Percentiles rank a stretch among this genome's conserved stretches.
phyloP scores from a whole-genome alignment of 2,888 invertebrate species.

The Cetonia aurata region DNA sequence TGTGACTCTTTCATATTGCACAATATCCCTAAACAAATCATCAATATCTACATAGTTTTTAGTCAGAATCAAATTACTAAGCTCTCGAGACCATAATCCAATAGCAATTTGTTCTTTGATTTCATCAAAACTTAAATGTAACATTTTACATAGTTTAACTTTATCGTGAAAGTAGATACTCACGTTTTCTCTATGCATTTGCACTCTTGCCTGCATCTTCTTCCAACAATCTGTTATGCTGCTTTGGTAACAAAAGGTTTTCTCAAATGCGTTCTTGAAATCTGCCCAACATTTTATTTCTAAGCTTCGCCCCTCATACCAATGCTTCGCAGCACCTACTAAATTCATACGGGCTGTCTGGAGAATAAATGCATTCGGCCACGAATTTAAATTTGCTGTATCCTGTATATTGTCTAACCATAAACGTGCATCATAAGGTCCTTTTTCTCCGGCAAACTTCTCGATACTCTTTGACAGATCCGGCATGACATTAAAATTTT shows the following conservation, averaged over 20 bases:
- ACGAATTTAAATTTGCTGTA: slow-evolving; percentile 18
- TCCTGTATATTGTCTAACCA: slow-evolving; percentile 1
- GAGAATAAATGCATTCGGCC: slow-evolving; percentile 19
- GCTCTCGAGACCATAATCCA: no score
- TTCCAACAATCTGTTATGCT: neutral
- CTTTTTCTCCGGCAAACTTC: slow-evolving; percentile 25
- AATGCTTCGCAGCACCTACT: slow-evolving; percentile 28
- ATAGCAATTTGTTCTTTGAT: no score
- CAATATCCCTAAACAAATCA: no score
- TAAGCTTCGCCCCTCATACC: slow-evolving; percentile 15
- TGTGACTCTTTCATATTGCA: no score
- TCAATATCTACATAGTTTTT: no score
- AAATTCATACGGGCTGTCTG: slow-evolving; percentile 28
- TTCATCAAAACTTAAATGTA: no score
- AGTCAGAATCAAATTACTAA: no score
- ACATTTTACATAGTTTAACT: no score
- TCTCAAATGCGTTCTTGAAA: neutral
- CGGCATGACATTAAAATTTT: slow-evolving; percentile 29
- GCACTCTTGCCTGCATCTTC: neutral
- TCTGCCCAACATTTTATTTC: neutral
- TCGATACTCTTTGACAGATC: slow-evolving; percentile 31
- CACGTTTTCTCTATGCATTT: slow-evolving; percentile 35
- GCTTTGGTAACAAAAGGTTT: slow-evolving; percentile 5
- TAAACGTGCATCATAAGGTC: slow-evolving; percentile 16
- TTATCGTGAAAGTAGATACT: neutral